Base-by-base conservation (phyloP, 2,888 invertebrate genomes). In the Lagria hirta region DNA sequence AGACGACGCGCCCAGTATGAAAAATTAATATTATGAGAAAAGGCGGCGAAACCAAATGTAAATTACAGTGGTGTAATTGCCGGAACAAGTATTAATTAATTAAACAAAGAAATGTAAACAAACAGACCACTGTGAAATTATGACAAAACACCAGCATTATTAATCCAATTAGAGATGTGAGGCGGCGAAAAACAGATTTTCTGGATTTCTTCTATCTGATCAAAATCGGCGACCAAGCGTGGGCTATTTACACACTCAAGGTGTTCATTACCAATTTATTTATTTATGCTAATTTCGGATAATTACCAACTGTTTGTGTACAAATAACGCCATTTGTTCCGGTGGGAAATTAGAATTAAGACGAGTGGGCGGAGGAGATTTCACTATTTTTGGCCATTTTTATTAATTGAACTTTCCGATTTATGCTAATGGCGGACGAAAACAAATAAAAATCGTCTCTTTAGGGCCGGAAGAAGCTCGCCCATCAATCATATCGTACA, bases 71-170 rank as follows among this genome's bases (percentile, higher is more conserved):
- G 47, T 51, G 58, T 63, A 67, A 67, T 66, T 66, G 61, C 64
- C 63, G 65, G 65, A 66, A 68, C 68, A 60, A 57, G 64, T 61
- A 60, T 64, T 65, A 66, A 69, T 69, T 68, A 69, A 68, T 68
- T 66, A 68, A 61, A 66, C 64, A 66, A 64, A 61, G 60, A 62
- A 59, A 55, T 65, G 64, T 62, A 65, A 68, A 69, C 63, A 64
- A n/a, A n/a, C n/a, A n/a, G n/a, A n/a, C n/a, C 58, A 59, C 55
- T 55, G 62, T 63, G 60, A 64, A 66, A 67, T 67, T 66, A 67
- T 64, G 62, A 66, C 63, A 65, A 62, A 66, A 65, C 60, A 61
- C 61, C 58, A 54, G 51, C 55, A 61, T 64, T 64, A 51, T 34
- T 61, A 62, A 63, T 62, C 57, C 58, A 62, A 64, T 62, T 64